Evolutionary conservation across 2,888 invertebrate species (phyloP), one percentile per base, ranked within the genome.

Genomic region (Standfussiana lucernea): DNA sequence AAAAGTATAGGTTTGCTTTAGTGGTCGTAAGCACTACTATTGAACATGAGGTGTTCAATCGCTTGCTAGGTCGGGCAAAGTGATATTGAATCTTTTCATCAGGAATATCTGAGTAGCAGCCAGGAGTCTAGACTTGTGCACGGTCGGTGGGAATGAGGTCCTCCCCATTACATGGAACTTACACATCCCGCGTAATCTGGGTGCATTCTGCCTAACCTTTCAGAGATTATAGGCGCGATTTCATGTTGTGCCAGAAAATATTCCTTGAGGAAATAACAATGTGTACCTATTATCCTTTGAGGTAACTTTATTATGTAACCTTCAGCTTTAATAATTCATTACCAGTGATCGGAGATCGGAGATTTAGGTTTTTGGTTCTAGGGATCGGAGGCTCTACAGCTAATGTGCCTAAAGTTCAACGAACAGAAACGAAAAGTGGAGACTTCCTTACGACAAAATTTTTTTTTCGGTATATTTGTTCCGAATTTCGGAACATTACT

Each of bases 211-310:
- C 11, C 8, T 32, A 21, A 59, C 8, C 18, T 21, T 59, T 3
- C 18, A 8, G 28, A 18, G 15, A 35, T 35, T 10, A 32, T 1
- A 21, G 21, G 32, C 4, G 35, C 11, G 24, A 35, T 61, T 8
- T 24, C 24, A 35, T 11, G 6, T 35, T 11, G 6, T 24, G 11
- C 8, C 24, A 74, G 0, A n/a, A 53, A n/a, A 35, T 59, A 40
- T 50, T 72, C 37, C 72, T n/a, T 71, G 32, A 72, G 72, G 45
- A 77, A 78, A 53, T 59, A 77, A 40, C 45, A 21, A 53, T 1
- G 1, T 37, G 13, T 35, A n/a, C n/a, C n/a, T n/a, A 37, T 37
- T 69, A 28, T 50, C 28, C 3, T 35, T 15, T 32, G 18, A 15
- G 45, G 13, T 50, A 50, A 53, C n/a, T 53, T 28, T 56, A 53